A percentile compares a stretch with the other conserved stretches of the same genome.
Conservation (phyloP, 2,113 vertebrate species). For the Alosa alosa region DNA sequence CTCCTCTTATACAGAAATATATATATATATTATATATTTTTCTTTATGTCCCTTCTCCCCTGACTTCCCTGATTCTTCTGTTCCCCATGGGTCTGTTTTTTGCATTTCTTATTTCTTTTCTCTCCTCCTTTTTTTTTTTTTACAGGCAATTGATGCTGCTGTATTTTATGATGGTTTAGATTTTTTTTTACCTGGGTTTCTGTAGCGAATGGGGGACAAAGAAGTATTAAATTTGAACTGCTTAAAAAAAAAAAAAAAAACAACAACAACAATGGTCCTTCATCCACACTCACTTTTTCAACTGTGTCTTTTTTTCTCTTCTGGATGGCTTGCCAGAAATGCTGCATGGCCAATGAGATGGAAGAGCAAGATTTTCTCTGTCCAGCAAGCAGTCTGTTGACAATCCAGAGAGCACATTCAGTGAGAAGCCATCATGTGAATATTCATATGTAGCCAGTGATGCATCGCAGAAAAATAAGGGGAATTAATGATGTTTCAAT, state of each 20-base stretch:
- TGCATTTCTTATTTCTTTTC: slow-evolving; percentile 60
- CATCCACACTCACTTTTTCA: slow-evolving; percentile 59
- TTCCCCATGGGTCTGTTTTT: slow-evolving; percentile 29
- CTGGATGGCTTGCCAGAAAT: slow-evolving; percentile 6
- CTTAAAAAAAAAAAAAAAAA: slow-evolving; percentile 73
- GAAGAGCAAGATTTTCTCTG: slow-evolving; percentile 7
- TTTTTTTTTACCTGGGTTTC: slow-evolving; percentile 87
- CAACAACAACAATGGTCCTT: slow-evolving; percentile 62
- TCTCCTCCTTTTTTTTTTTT: slow-evolving; percentile 83
- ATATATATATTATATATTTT: slow-evolving; percentile 56
- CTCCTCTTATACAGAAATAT: slow-evolving; percentile 77
- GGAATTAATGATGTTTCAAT: slow-evolving; percentile 1
- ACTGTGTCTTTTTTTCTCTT: background rate
- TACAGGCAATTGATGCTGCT: slow-evolving; percentile 96
- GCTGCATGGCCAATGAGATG: slow-evolving; percentile 9
- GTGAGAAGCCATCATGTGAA: slow-evolving; percentile 7
- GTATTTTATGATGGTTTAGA: slow-evolving; percentile 95
- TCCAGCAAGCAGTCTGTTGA: slow-evolving; percentile 14
- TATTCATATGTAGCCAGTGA: slow-evolving; percentile 1
- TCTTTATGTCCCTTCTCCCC: slow-evolving; percentile 68
- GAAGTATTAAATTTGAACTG: slow-evolving; percentile 90
- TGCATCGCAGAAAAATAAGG: slow-evolving; percentile 1
- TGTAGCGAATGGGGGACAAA: slow-evolving; percentile 81
- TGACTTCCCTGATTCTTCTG: slow-evolving; percentile 49
- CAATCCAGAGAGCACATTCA: background rate